Percentiles rank a stretch among this genome's conserved stretches.
These are phyloP conservation scores for Corvus cornix DNA, from an alignment of 2,113 vertebrate genomes.

Conservation along the genomic window DNA sequence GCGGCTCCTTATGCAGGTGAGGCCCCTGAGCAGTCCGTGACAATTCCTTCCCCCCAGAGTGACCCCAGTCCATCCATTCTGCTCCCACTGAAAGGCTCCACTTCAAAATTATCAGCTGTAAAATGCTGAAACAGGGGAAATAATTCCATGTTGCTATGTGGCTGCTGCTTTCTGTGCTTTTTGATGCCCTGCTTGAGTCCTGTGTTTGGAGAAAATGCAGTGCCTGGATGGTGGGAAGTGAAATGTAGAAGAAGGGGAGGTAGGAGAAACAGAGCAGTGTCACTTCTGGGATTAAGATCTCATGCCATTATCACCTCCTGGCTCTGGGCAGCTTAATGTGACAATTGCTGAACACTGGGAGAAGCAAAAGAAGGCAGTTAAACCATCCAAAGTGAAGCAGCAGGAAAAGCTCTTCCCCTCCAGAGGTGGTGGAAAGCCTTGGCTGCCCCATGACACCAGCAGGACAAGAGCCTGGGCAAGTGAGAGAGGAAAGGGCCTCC, in stretches of 20 bases:
- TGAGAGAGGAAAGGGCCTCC: neutral
- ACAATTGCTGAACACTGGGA: neutral
- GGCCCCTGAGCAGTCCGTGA: neutral
- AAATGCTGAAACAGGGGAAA: neutral
- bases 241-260: neutral
- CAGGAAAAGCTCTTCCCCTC: neutral
- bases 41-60: neutral
- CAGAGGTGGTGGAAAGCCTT: neutral
- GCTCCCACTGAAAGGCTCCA: neutral
- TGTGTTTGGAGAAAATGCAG: neutral
- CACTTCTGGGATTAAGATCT: neutral
- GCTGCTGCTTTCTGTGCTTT: neutral
- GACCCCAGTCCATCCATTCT: neutral
- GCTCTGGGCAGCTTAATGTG: neutral
- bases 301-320: neutral
- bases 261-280: neutral
- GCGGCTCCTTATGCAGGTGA: constrained; percentile 94
- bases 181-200: neutral
- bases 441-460: neutral
- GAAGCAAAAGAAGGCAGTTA: neutral
- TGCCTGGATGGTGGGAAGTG: neutral
- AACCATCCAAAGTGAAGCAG: neutral
- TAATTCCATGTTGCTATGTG: neutral
- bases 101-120: neutral
- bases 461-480: neutral